Evolutionary conservation across 2,797 vertebrate genomes (phyloP).

Genomic region (Salmo trutta): DNA sequence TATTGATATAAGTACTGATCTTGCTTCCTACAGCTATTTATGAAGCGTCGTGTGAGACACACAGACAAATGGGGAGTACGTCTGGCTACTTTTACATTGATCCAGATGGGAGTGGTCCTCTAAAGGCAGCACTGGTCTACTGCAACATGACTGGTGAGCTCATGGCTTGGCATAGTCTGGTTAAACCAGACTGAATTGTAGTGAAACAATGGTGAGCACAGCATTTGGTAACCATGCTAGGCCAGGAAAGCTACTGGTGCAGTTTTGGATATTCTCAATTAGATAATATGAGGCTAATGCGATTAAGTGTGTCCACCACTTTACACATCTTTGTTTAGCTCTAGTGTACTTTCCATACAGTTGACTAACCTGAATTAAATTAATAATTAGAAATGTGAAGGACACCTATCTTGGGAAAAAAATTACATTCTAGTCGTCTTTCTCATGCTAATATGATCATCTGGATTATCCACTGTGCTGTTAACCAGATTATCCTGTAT

Average conservation of each 20-base stretch:
- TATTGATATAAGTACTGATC: conserved; percentile 27
- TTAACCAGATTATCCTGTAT: not conserved
- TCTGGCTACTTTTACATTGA: conserved; percentile 76
- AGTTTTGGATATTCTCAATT: not conserved
- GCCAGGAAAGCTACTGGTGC: not conserved
- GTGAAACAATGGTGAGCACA: not conserved
- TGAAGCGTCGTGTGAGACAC: conserved; percentile 76
- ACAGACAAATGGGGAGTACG: conserved; percentile 71
- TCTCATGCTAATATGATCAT: not conserved
- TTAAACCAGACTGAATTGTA: not conserved
- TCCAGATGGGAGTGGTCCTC: conserved; percentile 77
- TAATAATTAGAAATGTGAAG: not conserved
- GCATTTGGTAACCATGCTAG: not conserved
- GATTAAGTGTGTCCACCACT: not conserved
- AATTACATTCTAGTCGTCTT: not conserved
- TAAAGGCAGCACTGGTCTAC: conserved; percentile 71
- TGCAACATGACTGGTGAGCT: conserved; percentile 79
- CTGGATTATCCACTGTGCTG: not conserved
- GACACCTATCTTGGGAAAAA: not conserved
- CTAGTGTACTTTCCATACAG: not conserved
- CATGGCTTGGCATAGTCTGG: not conserved
- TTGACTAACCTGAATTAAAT: not conserved
- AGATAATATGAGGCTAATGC: not conserved
- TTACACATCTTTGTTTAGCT: not conserved
- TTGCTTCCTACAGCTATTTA: conserved; percentile 67